Conservation (phyloP, 2,113 vertebrate genomes). For the Origma solitaria region DNA sequence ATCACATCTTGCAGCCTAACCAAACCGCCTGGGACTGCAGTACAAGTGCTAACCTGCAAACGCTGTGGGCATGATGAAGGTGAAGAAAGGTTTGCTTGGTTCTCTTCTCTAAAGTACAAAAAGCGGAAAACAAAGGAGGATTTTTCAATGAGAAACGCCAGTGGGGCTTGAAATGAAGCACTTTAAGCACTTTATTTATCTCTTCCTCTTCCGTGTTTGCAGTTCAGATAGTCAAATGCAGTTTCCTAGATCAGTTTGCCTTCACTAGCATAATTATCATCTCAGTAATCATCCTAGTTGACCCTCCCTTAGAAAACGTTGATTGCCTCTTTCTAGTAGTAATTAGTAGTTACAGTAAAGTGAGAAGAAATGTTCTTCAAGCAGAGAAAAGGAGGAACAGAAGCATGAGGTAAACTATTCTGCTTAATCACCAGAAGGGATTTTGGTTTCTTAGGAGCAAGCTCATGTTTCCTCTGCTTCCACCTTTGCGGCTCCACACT, state of each 20-base stretch:
- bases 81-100: background rate
- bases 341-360: background rate
- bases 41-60: background rate
- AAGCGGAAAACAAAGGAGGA: background rate
- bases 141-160: background rate
- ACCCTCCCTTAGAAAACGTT: background rate
- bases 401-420: background rate
- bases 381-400: background rate
- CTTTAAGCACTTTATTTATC: background rate
- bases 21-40: background rate
- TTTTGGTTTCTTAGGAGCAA: background rate
- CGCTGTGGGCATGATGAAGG: background rate
- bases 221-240: background rate
- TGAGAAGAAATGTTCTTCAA: background rate
- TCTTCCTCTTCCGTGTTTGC: background rate
- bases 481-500: background rate
- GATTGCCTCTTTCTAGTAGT: background rate
- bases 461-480: background rate
- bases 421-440: background rate
- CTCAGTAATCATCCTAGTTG: background rate
- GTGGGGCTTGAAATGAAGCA: background rate
- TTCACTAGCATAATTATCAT: background rate
- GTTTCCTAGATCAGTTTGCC: background rate
- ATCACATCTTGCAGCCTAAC: background rate
- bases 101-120: background rate